phyloP scores from a whole-genome alignment of 2,113 vertebrate genomes.

The Prietella phreatophila region DNA sequence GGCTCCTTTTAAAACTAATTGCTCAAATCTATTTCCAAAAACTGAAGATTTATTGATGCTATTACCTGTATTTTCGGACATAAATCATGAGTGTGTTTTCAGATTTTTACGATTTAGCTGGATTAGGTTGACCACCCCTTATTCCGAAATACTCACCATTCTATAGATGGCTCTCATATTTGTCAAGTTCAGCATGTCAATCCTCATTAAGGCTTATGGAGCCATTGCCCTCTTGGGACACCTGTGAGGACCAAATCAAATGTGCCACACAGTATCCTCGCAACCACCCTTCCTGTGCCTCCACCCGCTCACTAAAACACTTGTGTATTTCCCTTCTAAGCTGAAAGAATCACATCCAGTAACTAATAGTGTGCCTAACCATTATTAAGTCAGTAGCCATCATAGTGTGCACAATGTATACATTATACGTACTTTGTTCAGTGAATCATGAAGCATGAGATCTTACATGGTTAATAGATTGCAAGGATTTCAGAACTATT shows the following conservation, averaged over 20 bases:
- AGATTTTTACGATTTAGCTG: slow-evolving; percentile 36
- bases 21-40: slow-evolving; percentile 51
- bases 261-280: slow-evolving; percentile 28
- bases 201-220: slow-evolving; percentile 50
- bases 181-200: slow-evolving; percentile 51
- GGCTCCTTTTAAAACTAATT: slow-evolving; percentile 53
- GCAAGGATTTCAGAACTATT: slow-evolving; percentile 21
- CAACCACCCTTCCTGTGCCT: slow-evolving; percentile 7
- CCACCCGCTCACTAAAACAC: slow-evolving; percentile 10
- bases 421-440: not conserved
- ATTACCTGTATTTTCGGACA: slow-evolving; percentile 53
- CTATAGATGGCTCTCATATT: slow-evolving; percentile 53
- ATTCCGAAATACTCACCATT: slow-evolving; percentile 41
- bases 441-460: not conserved
- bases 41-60: slow-evolving; percentile 52
- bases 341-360: not conserved
- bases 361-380: not conserved
- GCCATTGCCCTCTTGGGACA: slow-evolving; percentile 32
- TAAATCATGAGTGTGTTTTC: slow-evolving; percentile 51
- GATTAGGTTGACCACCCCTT: slow-evolving; percentile 29
- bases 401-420: not conserved
- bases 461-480: slow-evolving; percentile 2
- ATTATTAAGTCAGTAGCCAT: slow-evolving; percentile 16
- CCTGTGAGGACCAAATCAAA: slow-evolving; percentile 54
- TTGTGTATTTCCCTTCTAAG: slow-evolving; percentile 20